Conservation (phyloP, 2,113 vertebrate species). For the Anguilla japonica region DNA sequence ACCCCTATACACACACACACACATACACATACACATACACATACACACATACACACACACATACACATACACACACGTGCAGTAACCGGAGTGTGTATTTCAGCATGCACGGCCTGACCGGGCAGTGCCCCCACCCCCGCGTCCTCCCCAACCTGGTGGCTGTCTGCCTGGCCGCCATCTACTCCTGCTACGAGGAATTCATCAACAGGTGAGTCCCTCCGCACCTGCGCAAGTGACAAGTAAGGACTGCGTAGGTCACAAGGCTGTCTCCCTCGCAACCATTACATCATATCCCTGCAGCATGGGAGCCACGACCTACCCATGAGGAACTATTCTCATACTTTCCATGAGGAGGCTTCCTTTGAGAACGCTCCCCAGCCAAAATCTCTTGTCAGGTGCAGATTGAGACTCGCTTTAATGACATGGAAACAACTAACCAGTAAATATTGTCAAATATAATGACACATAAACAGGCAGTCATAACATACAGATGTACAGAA, state of each 20-base stretch:
- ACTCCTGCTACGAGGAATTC: conserved; percentile 98
- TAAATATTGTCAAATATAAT: too few relatives aligned
- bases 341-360: neutral
- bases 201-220: conserved; percentile 91
- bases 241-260: too few relatives aligned
- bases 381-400: neutral
- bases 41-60: neutral
- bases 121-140: conserved; percentile 95
- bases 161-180: conserved; percentile 97
- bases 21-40: neutral
- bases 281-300: conserved; percentile 29
- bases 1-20: neutral
- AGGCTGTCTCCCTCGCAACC: neutral
- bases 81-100: conserved; percentile 29
- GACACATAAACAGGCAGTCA: too few relatives aligned
- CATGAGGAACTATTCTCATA: conserved; percentile 26
- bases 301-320: conserved; percentile 10
- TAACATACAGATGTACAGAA: too few relatives aligned
- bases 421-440: too few relatives aligned
- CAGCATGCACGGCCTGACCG: conserved; percentile 98
- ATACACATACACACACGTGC: neutral
- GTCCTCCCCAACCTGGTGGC: conserved; percentile 98
- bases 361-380: neutral
- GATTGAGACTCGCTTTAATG: too few relatives aligned
- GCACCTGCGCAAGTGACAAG: neutral